phyloP scores from a whole-genome alignment of 2,797 vertebrate genomes.

The Rhinoraja longicauda region DNA sequence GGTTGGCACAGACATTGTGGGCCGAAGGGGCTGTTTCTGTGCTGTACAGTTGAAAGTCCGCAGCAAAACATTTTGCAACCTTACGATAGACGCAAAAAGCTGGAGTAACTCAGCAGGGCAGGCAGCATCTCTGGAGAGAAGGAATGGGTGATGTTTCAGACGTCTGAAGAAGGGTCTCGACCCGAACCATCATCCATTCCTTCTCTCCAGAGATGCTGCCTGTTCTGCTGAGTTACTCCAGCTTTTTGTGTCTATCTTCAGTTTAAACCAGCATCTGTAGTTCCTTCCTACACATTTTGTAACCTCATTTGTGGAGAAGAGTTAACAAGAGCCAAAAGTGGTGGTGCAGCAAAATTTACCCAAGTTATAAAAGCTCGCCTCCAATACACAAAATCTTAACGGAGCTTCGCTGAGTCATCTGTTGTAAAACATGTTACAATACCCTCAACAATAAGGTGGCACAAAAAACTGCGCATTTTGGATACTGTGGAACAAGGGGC shows the following conservation, averaged over 20 bases:
- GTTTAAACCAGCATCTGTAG: no score
- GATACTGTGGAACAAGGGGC: slow-evolving; percentile 38
- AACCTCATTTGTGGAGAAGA: background rate
- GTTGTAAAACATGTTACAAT: background rate
- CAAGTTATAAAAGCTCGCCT: background rate
- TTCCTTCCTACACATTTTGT: background rate
- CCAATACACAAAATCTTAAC: background rate
- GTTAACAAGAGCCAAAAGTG: background rate
- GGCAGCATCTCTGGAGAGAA: no score
- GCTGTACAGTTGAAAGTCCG: background rate
- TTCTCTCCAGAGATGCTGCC: no score
- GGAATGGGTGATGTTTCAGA: no score
- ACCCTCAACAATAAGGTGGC: background rate
- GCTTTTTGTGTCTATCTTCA: no score
- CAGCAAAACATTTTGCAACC: background rate
- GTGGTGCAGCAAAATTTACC: background rate
- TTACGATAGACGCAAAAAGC: no score
- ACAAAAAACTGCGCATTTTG: background rate
- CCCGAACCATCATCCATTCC: no score
- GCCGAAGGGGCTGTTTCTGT: no score
- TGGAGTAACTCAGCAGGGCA: no score
- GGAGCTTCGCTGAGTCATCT: background rate
- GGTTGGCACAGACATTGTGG: no score
- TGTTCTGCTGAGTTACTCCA: no score
- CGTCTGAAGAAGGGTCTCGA: no score